Evolutionary conservation across 2,888 invertebrate species (phyloP).

Genomic region (Metopia argyrocephala): DNA sequence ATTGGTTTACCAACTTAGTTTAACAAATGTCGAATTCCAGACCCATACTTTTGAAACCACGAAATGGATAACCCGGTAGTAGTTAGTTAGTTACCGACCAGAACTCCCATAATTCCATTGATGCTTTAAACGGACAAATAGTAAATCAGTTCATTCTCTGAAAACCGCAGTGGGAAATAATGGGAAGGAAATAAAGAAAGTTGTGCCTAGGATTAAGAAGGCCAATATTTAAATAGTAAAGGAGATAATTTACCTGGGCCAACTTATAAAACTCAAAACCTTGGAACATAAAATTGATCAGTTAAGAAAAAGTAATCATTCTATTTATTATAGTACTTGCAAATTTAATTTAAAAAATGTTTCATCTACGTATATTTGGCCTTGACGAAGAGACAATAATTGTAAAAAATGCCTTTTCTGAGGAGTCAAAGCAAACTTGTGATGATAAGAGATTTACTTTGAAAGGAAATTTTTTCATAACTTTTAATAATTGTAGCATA

Average conservation of each 20-base stretch:
- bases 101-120: not conserved
- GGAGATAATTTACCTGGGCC: too few species aligned
- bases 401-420: too few species aligned
- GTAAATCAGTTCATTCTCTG: not conserved
- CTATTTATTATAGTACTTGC: not conserved
- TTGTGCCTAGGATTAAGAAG: too few species aligned
- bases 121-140: not conserved
- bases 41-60: too few species aligned
- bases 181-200: too few species aligned
- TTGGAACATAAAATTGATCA: not conserved
- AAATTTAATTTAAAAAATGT: not conserved
- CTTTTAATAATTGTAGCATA: conserved; percentile 13
- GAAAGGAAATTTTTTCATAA: conserved; percentile 2
- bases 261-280: not conserved
- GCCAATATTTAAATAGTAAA: too few species aligned
- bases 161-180: not conserved
- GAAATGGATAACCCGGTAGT: too few species aligned
- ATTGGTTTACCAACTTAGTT: too few species aligned
- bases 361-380: not conserved
- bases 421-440: not conserved
- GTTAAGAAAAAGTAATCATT: not conserved
- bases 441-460: not conserved
- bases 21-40: too few species aligned
- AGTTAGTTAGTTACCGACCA: not conserved
- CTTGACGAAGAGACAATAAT: too few species aligned